Evolutionary conservation across 1,140 invertebrate genomes (phyloP).

Genomic region (Drosophila cardini): DNA sequence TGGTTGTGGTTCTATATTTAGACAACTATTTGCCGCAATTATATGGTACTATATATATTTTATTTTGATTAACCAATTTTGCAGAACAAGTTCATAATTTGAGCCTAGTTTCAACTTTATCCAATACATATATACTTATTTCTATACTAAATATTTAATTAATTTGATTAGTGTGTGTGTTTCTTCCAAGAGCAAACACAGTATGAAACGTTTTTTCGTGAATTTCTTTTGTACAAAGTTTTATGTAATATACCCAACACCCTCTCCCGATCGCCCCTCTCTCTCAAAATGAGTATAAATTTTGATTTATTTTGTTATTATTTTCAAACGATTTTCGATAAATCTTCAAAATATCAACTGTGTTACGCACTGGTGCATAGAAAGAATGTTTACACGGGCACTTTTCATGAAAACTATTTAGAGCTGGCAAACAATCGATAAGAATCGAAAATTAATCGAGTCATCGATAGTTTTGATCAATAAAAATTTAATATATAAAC

Average conservation of each 20-base stretch:
- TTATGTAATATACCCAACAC: slow-evolving; percentile 39
- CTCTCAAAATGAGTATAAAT: slow-evolving; percentile 30
- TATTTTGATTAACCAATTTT: slow-evolving; percentile 44
- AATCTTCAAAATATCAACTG: slow-evolving; percentile 6
- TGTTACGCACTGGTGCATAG: slow-evolving; percentile 61
- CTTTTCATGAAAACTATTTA: slow-evolving; percentile 3
- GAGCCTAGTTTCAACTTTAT: slow-evolving; percentile 50
- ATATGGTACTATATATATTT: slow-evolving; percentile 5
- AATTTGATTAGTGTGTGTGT: slow-evolving; percentile 57
- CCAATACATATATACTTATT: slow-evolving; percentile 43
- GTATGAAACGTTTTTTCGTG: slow-evolving; percentile 78
- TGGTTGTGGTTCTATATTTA: slow-evolving; percentile 81
- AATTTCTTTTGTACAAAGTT: slow-evolving; percentile 65
- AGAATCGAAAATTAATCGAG: not conserved
- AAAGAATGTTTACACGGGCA: slow-evolving; percentile 58
- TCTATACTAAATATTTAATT: slow-evolving; percentile 65
- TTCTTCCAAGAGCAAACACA: slow-evolving; percentile 31
- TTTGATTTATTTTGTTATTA: slow-evolving; percentile 34
- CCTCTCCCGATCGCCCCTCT: too few relatives aligned
- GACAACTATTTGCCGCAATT: slow-evolving; percentile 46
- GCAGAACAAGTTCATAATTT: slow-evolving; percentile 43
- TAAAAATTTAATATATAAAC: not conserved
- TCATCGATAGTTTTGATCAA: too few relatives aligned
- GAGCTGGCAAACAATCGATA: slow-evolving; percentile 20
- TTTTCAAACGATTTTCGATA: slow-evolving; percentile 26